Evolutionary conservation across 2,797 vertebrate genomes (phyloP), one percentile per base, ranked within the genome.

Genomic region (Yasuhikotakia modesta): DNA sequence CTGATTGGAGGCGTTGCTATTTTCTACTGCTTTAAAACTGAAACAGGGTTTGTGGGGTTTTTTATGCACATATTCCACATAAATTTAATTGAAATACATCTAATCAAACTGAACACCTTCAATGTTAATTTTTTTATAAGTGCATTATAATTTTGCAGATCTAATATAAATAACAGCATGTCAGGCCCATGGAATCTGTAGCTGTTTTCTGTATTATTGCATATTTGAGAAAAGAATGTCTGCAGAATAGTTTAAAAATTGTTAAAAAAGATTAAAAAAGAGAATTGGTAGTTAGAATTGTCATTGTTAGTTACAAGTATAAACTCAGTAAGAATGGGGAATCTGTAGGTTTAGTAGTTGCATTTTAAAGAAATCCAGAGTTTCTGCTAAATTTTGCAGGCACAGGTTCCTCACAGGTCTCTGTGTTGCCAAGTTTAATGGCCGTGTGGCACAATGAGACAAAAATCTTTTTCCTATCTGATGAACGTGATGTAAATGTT

Each of bases 401-500:
- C 8, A 43, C 39, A 43, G 39, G 11, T 43, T 43, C 39, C 10
- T 2, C 39, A 43, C 10, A 10, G 39, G 39, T 43, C 10, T 43
- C 8, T 30, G 24, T 48, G 13, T 30, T 46, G 8, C 6, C 24
- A 60, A 53, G 1, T 50, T 16, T 32, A 22, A 5, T 39, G 12
- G 17, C 13, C 17, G 52, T 35, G 8, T 55, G 16, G 3, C 5
- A 50, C 12, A 43, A 39, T 19, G 45, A 53, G 11, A 63, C 19
- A 70, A 70, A 76, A 24, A 4, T 60, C 17, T 27, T 35, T 78
- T 8, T 61, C 63, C 4, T n/a, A 45, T 64, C 19, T 70, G 21
- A 65, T n/a, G 16, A 46, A 39, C 43, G 55, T 58, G 24, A 76
- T 72, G 39, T 46, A 58, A 80, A 76, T 66, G 16, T 58, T 67